Conservation (phyloP, 2,797 vertebrate genomes). For the Poeciliopsis turneri region DNA sequence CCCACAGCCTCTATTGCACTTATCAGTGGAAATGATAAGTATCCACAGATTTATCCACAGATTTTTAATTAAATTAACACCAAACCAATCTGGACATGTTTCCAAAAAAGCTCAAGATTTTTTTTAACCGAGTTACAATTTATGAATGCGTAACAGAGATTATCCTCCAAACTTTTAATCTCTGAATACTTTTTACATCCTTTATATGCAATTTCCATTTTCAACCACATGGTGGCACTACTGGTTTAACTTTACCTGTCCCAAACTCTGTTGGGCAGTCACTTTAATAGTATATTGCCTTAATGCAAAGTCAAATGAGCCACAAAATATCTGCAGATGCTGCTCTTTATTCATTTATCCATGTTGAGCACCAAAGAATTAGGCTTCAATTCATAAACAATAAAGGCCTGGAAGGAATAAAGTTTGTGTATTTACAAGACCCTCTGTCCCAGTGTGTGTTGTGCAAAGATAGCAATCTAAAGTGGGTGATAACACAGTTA, state of each 20-base stretch:
- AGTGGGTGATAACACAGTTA: slow-evolving; percentile 42
- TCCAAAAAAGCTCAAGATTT: background rate
- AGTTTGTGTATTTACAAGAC: slow-evolving; percentile 26
- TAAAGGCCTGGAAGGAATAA: slow-evolving; percentile 23
- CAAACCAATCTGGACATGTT: background rate
- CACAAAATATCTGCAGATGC: slow-evolving; percentile 35
- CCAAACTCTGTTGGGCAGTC: background rate
- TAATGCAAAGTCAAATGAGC: slow-evolving; percentile 44
- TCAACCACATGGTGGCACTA: slow-evolving; percentile 50
- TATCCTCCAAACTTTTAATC: background rate
- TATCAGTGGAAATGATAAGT: background rate
- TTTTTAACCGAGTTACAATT: background rate
- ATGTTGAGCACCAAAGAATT: slow-evolving; percentile 22
- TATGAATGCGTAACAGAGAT: background rate
- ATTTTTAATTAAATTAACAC: background rate
- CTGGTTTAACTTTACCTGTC: slow-evolving; percentile 11
- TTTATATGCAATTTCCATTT: slow-evolving; percentile 9
- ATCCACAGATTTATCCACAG: background rate
- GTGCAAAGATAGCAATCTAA: slow-evolving; percentile 51
- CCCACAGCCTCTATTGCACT: background rate
- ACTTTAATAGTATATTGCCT: background rate
- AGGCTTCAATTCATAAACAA: slow-evolving; percentile 51
- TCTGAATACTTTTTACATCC: background rate
- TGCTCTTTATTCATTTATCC: slow-evolving; percentile 17
- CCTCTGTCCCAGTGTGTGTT: slow-evolving; percentile 10